Conservation (phyloP, 2,888 invertebrate genomes). For the Rhamnusium bicolor region DNA sequence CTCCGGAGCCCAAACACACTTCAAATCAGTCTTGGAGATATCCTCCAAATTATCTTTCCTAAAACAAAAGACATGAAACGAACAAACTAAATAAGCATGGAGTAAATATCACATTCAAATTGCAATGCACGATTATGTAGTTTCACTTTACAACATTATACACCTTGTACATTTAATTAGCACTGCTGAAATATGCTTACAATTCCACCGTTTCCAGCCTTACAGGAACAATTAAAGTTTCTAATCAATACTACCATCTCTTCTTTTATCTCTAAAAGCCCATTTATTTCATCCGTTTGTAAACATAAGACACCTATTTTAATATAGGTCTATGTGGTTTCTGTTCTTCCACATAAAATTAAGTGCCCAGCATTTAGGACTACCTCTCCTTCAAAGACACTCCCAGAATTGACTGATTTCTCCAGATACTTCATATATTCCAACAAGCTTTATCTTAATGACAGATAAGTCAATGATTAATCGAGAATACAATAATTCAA, state of each 20-base stretch:
- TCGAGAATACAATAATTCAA: too few species aligned
- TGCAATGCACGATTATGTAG: constrained; percentile 26
- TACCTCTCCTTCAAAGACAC: constrained; percentile 29
- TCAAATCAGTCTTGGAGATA: constrained; percentile 36
- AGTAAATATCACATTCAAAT: constrained; percentile 27
- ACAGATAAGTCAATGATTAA: too few species aligned
- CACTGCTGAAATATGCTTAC: constrained; percentile 35
- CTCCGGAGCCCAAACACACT: constrained; percentile 29
- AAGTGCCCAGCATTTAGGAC: constrained; percentile 28
- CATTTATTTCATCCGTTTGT: constrained; percentile 16
- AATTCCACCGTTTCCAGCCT: constrained; percentile 28
- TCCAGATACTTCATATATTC: constrained; percentile 20
- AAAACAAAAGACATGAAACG: constrained; percentile 28
- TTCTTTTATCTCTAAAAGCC: background rate
- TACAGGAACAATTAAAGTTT: constrained; percentile 30
- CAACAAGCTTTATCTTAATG: constrained; percentile 4
- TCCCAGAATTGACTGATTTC: constrained; percentile 13
- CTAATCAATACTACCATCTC: background rate
- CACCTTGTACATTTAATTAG: constrained; percentile 31
- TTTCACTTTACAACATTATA: too few species aligned
- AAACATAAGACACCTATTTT: constrained; percentile 14
- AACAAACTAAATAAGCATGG: constrained; percentile 8
- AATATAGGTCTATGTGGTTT: background rate
- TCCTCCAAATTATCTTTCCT: constrained; percentile 30
- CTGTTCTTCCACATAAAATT: constrained; percentile 22